Evolutionary conservation across 2,888 invertebrate species (phyloP).

Genomic region (Euplexia lucipara): DNA sequence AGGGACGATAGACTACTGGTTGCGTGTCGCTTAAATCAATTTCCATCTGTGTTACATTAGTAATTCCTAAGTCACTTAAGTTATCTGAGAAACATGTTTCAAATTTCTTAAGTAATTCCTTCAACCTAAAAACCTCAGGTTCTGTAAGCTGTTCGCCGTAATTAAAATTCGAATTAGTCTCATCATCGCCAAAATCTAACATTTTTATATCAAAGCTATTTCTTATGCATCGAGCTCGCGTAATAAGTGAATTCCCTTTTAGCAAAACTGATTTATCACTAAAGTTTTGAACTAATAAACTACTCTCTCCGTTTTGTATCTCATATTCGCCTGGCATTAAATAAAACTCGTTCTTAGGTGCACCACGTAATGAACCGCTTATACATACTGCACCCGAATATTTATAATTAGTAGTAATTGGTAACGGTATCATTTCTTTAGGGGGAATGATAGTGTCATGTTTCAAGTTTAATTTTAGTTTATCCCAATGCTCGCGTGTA

Average conservation of each 20-base stretch:
- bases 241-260: too few species aligned
- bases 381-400: conserved; percentile 14
- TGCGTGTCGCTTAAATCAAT: conserved; percentile 9
- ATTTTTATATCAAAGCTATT: neutral
- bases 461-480: too few species aligned
- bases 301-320: conserved; percentile 6
- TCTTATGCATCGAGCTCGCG: too few species aligned
- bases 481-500: too few species aligned
- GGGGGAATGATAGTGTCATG: too few species aligned
- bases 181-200: neutral
- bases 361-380: conserved; percentile 25
- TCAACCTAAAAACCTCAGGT: conserved; percentile 2
- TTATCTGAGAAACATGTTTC: conserved; percentile 36
- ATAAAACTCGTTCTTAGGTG: conserved; percentile 22
- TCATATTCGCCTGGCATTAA: conserved; percentile 42
- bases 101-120: neutral
- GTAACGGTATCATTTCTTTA: too few species aligned
- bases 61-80: conserved; percentile 20
- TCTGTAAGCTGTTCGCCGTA: conserved; percentile 3
- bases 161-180: neutral
- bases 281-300: neutral
- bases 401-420: neutral
- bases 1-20: conserved; percentile 14
- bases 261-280: too few species aligned
- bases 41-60: conserved; percentile 31